A percentile compares a stretch with the other conserved stretches of the same genome.
These are phyloP conservation scores for Hycleus phaleratus DNA, from an alignment of 1,140 invertebrate species.

Conservation along the genomic window DNA sequence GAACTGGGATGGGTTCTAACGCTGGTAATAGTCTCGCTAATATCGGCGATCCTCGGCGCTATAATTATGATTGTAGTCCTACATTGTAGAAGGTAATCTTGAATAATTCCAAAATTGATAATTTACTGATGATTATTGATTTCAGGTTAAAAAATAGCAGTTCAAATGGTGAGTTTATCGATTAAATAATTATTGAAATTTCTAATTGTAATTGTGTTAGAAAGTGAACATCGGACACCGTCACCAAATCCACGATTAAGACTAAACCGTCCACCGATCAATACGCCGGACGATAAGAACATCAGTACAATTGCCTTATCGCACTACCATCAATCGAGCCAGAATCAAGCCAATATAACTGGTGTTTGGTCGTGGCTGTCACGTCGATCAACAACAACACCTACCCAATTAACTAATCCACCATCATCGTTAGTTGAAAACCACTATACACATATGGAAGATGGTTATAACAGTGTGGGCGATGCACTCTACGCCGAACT, in stretches of 20 bases:
- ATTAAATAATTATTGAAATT: background rate
- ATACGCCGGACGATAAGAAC: slow-evolving; percentile 31
- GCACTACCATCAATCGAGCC: slow-evolving; percentile 13
- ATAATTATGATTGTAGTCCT: slow-evolving; percentile 48
- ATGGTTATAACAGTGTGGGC: slow-evolving; percentile 47
- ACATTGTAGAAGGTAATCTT: slow-evolving; percentile 46
- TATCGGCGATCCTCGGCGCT: slow-evolving; percentile 47
- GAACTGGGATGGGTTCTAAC: slow-evolving; percentile 48
- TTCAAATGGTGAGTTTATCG: slow-evolving; percentile 15
- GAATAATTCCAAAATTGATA: background rate
- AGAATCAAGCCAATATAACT: slow-evolving; percentile 38
- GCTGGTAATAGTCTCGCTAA: slow-evolving; percentile 47
- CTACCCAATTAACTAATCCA: slow-evolving; percentile 42
- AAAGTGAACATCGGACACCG: background rate
- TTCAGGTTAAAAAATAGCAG: slow-evolving; percentile 21
- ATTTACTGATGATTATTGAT: background rate
- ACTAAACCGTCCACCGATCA: slow-evolving; percentile 26
- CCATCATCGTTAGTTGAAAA: slow-evolving; percentile 51
- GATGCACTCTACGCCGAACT: slow-evolving; percentile 62
- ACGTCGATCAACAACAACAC: slow-evolving; percentile 41
- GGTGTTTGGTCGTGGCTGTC: slow-evolving; percentile 60
- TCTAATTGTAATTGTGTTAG: background rate
- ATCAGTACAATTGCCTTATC: slow-evolving; percentile 25
- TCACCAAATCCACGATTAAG: background rate
- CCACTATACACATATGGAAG: slow-evolving; percentile 64